Evolutionary conservation across 2,113 vertebrate genomes (phyloP).

Genomic region (Spheniscus mendiculus): DNA sequence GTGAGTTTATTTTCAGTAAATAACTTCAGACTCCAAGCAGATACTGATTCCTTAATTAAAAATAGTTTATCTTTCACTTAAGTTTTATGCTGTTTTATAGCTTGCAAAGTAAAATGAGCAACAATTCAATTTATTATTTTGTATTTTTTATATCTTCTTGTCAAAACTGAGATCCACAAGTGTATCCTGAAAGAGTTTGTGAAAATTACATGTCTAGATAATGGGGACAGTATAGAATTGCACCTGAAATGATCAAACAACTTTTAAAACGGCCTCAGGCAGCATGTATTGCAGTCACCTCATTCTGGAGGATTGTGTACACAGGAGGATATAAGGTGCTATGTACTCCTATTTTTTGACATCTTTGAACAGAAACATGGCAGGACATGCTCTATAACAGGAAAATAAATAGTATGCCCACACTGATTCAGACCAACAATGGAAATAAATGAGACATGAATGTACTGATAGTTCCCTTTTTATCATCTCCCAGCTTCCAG

Average conservation of each 20-base stretch:
- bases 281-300: neutral
- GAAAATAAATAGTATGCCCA: neutral
- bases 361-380: neutral
- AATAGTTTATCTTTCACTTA: neutral
- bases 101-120: neutral
- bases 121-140: neutral
- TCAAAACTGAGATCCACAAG: neutral
- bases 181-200: neutral
- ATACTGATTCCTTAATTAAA: neutral
- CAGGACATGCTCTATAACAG: neutral
- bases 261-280: neutral
- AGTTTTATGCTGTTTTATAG: neutral
- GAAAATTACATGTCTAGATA: neutral
- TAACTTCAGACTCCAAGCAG: neutral
- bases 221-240: neutral
- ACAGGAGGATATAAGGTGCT: neutral
- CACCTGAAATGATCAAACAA: neutral
- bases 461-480: neutral
- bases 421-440: neutral
- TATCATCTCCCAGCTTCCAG: neutral
- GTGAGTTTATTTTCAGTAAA: neutral
- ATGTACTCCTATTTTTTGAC: neutral
- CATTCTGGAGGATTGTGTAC: neutral
- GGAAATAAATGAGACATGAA: neutral
- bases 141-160: neutral